Conservation (phyloP, 2,797 vertebrate genomes). For the Lepus oiostolus region DNA sequence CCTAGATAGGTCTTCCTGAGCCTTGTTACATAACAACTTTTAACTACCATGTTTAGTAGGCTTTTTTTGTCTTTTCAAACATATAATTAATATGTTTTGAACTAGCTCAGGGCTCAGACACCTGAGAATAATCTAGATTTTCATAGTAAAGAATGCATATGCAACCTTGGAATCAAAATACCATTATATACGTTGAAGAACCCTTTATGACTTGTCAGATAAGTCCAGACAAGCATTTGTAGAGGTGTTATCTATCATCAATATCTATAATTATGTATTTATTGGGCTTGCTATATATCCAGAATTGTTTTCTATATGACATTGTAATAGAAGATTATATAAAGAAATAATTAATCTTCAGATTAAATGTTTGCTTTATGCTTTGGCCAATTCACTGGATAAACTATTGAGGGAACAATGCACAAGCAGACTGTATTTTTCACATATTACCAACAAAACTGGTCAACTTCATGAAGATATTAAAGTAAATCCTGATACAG, state of each 20-base stretch:
- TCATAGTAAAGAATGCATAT: not conserved
- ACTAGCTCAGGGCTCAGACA: not conserved
- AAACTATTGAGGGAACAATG: conserved; percentile 1
- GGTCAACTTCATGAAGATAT: not conserved
- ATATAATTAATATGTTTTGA: not conserved
- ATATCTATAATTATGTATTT: conserved; percentile 12
- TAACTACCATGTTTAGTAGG: not conserved
- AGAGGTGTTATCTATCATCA: conserved; percentile 14
- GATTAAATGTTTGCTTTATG: not conserved
- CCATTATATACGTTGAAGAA: not conserved
- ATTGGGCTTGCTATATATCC: not conserved
- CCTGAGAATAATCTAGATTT: not conserved
- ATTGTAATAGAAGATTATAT: not conserved
- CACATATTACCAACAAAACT: not conserved
- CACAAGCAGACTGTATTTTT: not conserved
- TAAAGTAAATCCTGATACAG: not conserved
- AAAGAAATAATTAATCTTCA: not conserved
- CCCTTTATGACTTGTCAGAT: conserved; percentile 1
- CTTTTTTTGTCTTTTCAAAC: not conserved
- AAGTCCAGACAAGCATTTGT: not conserved
- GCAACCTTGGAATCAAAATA: not conserved
- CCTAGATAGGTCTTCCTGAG: not conserved
- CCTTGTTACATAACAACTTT: not conserved
- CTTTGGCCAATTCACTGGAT: not conserved
- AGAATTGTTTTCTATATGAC: not conserved